A percentile compares a stretch with the other conserved stretches of the same genome.
Evolutionary conservation across 2,797 vertebrate species (phyloP).

Genomic region (Mormyrus hasselquistii): DNA sequence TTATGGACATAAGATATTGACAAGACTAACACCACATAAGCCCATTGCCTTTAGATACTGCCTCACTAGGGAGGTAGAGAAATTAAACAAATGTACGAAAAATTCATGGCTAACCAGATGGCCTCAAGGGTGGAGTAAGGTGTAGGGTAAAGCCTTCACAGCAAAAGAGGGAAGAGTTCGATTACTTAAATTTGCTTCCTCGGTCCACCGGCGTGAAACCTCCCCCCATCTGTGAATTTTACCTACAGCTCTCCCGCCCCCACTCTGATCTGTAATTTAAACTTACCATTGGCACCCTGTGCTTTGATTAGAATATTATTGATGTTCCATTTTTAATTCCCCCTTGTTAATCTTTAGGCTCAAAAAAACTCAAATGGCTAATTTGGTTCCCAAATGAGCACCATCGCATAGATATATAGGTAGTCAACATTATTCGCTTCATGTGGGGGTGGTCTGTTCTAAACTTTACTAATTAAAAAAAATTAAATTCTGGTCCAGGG

Average conservation of each 20-base stretch:
- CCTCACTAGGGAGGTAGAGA: neutral
- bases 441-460: neutral
- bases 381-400: neutral
- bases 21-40: neutral
- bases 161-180: neutral
- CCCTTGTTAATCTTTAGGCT: too few species aligned
- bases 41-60: neutral
- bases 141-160: neutral
- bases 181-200: neutral
- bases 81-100: neutral
- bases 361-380: too few species aligned
- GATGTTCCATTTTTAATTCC: neutral
- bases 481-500: neutral
- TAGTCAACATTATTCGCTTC: neutral
- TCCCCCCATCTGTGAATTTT: neutral
- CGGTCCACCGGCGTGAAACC: neutral
- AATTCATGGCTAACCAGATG: neutral
- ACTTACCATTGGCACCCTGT: neutral
- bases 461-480: neutral
- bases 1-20: neutral
- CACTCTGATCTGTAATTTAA: neutral
- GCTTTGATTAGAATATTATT: neutral
- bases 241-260: neutral
- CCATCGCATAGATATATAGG: neutral
- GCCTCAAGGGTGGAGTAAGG: neutral